Evolutionary conservation across 2,888 invertebrate species (phyloP).

Genomic region (Eubasilissa splendida): DNA sequence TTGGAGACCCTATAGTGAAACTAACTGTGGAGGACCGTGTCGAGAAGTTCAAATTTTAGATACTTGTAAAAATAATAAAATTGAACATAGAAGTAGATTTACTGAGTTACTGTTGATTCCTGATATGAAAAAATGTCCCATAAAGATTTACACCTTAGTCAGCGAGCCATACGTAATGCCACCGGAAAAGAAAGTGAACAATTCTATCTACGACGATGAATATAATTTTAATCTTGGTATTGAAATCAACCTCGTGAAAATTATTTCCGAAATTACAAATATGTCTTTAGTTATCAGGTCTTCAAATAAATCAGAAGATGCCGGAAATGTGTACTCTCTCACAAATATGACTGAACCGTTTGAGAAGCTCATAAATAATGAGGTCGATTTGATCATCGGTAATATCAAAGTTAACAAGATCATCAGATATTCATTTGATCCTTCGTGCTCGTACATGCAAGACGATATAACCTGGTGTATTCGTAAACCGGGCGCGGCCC

Average conservation of each 20-base stretch:
- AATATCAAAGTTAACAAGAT: conserved; percentile 69
- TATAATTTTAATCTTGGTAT: conserved; percentile 67
- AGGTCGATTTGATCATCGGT: conserved; percentile 67
- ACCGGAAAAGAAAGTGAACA: conserved; percentile 62
- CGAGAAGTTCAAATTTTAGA: conserved; percentile 67
- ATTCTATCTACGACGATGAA: conserved; percentile 63
- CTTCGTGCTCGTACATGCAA: conserved; percentile 69
- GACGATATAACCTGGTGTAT: conserved; percentile 72
- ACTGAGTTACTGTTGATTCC: conserved; percentile 66
- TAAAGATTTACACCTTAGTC: conserved; percentile 67
- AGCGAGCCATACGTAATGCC: conserved; percentile 71
- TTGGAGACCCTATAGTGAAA: conserved; percentile 68
- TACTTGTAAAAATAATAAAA: conserved; percentile 64
- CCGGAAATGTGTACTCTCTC: conserved; percentile 65
- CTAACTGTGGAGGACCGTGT: conserved; percentile 68
- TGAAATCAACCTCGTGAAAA: conserved; percentile 69
- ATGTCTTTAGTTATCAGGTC: conserved; percentile 67
- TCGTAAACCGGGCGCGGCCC: conserved; percentile 66
- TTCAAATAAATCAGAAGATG: conserved; percentile 66
- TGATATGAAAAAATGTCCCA: conserved; percentile 68
- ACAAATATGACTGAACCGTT: conserved; percentile 68
- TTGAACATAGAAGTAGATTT: conserved; percentile 63
- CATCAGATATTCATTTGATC: conserved; percentile 68
- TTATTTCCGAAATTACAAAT: conserved; percentile 69
- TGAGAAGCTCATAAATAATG: conserved; percentile 64